These are phyloP conservation scores for Gymnocheta viridis DNA, from an alignment of 2,888 invertebrate species.

Conservation along the genomic window DNA sequence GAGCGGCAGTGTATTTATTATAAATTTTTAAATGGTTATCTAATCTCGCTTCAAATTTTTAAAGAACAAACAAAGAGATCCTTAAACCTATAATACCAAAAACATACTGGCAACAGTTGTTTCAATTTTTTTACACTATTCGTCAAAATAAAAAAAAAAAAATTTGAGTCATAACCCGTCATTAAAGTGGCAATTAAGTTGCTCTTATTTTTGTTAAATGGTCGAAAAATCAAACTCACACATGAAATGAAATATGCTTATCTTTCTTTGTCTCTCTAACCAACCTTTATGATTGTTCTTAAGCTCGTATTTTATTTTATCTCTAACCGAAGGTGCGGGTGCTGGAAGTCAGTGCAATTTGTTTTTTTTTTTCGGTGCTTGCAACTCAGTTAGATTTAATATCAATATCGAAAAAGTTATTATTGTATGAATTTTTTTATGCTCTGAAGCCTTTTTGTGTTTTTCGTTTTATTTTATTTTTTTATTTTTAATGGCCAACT, in stretches of 20 bases:
- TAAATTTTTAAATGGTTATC: neutral
- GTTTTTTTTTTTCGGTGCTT: neutral
- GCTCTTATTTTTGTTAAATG: constrained; percentile 60
- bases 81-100: neutral
- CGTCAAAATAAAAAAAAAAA: constrained; percentile 44
- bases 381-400: constrained; percentile 20
- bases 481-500: constrained; percentile 41
- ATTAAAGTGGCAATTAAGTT: constrained; percentile 67
- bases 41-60: neutral
- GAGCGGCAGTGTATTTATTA: too few species aligned
- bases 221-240: constrained; percentile 29
- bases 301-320: constrained; percentile 52
- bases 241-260: constrained; percentile 14
- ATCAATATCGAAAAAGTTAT: constrained; percentile 11
- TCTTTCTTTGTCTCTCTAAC: constrained; percentile 1
- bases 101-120: neutral
- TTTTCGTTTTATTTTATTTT: too few species aligned
- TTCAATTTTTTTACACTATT: neutral
- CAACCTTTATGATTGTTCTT: constrained; percentile 45
- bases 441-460: neutral
- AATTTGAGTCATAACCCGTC: constrained; percentile 67
- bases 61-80: neutral
- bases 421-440: constrained; percentile 22
- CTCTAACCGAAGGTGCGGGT: constrained; percentile 60
- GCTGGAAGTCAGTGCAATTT: constrained; percentile 29